Evolutionary conservation across 2,797 vertebrate species (phyloP).

Genomic region (Hydrolagus colliei): DNA sequence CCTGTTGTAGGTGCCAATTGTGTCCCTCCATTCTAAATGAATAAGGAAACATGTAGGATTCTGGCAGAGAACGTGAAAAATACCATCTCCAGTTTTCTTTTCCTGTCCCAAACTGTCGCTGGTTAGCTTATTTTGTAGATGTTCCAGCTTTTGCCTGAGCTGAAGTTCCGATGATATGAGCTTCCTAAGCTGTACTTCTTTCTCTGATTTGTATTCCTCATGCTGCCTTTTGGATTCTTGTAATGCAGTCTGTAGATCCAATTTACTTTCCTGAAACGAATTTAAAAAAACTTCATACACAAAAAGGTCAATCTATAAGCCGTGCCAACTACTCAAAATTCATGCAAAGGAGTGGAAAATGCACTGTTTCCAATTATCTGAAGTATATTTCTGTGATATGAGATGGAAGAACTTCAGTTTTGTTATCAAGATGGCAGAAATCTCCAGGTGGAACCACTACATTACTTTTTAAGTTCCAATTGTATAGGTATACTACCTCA

Average conservation of each 20-base stretch:
- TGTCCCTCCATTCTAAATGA: neutral
- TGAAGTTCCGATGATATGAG: constrained; percentile 13
- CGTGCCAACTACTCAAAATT: neutral
- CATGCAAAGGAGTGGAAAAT: neutral
- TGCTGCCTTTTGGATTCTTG: constrained; percentile 55
- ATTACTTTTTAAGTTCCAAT: too few relatives aligned
- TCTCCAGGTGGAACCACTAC: too few relatives aligned
- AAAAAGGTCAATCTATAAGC: neutral
- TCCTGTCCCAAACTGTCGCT: neutral
- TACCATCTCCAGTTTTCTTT: neutral
- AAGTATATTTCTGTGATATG: too few relatives aligned
- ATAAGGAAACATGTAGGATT: neutral
- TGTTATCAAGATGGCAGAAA: too few relatives aligned
- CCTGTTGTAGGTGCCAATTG: neutral
- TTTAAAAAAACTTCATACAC: neutral
- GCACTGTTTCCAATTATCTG: neutral
- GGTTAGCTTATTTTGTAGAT: neutral
- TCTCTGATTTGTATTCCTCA: constrained; percentile 44
- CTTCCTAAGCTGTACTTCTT: neutral
- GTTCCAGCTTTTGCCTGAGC: constrained; percentile 5
- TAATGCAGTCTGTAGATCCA: constrained; percentile 47
- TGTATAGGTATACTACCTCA: too few relatives aligned
- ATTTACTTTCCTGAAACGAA: constrained; percentile 50
- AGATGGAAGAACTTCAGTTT: too few relatives aligned
- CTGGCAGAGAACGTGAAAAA: neutral